Evolutionary conservation across 2,797 vertebrate genomes (phyloP).

Genomic region (Lophotriccus pileatus): DNA sequence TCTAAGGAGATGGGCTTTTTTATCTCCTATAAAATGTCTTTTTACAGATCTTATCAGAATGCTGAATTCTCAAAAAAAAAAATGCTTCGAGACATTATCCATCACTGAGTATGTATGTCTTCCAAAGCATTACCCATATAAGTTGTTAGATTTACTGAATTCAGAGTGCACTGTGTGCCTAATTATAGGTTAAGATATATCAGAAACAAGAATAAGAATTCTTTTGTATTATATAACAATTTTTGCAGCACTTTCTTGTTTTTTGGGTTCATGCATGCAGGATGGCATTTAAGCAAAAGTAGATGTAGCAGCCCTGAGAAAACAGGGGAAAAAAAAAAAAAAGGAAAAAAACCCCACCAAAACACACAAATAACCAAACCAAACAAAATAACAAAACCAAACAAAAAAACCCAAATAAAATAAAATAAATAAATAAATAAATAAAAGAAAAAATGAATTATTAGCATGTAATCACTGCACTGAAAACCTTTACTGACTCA

Average conservation of each 20-base stretch:
- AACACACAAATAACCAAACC: too few relatives aligned
- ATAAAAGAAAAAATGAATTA: not conserved
- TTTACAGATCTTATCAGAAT: not conserved
- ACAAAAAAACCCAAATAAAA: too few relatives aligned
- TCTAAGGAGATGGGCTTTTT: not conserved
- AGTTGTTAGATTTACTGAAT: not conserved
- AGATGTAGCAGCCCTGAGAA: not conserved
- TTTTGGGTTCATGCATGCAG: not conserved
- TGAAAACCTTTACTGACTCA: not conserved
- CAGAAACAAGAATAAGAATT: not conserved
- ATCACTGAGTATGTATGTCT: not conserved
- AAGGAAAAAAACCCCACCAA: too few relatives aligned
- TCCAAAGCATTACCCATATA: not conserved
- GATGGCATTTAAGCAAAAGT: conserved; percentile 4
- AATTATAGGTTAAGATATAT: not conserved
- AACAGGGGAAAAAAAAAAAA: too few relatives aligned
- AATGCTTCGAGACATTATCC: not conserved
- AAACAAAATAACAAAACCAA: too few relatives aligned
- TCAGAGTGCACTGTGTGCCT: not conserved
- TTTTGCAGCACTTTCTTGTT: not conserved
- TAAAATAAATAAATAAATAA: not conserved
- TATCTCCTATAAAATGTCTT: not conserved
- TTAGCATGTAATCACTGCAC: not conserved
- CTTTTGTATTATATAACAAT: not conserved
- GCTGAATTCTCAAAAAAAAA: not conserved